These are phyloP conservation scores for Nezara viridula DNA, from an alignment of 2,888 invertebrate genomes.

Conservation along the genomic window DNA sequence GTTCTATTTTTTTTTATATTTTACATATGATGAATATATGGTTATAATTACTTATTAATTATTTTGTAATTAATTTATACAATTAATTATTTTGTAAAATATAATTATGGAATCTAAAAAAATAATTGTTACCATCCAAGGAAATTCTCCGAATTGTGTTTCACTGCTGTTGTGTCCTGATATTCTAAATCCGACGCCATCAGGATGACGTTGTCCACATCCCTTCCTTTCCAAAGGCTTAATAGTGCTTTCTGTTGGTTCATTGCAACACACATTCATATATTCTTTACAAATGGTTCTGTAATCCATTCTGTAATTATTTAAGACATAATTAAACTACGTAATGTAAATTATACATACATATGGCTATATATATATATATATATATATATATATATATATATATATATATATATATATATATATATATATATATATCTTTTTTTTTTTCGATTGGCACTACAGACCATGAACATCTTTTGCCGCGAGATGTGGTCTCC, in stretches of 20 bases:
- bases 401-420: too few species aligned
- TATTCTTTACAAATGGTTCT: background rate
- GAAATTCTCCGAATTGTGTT: conserved; percentile 83
- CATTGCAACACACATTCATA: conserved; percentile 73
- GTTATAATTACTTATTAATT: background rate
- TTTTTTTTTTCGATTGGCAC: too few species aligned
- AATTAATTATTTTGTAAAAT: background rate
- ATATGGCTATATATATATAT: too few species aligned
- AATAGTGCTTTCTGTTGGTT: conserved; percentile 67
- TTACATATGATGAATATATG: background rate
- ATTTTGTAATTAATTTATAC: background rate
- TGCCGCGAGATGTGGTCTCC: too few species aligned
- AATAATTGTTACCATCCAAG: conserved; percentile 76
- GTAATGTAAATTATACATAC: too few species aligned
- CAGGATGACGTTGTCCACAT: conserved; percentile 81
- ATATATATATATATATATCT: too few species aligned
- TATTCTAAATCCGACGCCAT: conserved; percentile 81
- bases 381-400: too few species aligned
- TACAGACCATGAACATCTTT: too few species aligned
- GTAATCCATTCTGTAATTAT: background rate
- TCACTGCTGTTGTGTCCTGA: conserved; percentile 75
- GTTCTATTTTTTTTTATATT: too few species aligned
- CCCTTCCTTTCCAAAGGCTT: conserved; percentile 68
- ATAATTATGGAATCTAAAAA: background rate
- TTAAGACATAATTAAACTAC: too few species aligned